Conservation (phyloP, 2,888 invertebrate genomes). For the Argyra leucocephala region DNA sequence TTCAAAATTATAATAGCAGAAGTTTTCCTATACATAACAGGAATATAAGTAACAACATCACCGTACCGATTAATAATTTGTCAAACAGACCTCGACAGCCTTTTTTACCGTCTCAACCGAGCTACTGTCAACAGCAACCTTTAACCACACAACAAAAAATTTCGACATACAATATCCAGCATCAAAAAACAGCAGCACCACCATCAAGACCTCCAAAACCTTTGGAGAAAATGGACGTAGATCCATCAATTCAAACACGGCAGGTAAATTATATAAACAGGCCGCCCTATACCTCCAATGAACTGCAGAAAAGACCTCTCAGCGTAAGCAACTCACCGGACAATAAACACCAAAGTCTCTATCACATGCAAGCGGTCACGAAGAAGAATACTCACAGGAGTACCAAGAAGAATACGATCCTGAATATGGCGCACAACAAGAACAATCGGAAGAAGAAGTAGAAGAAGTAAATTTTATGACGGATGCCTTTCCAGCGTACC, state of each 20-base stretch:
- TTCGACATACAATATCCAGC: constrained; percentile 7
- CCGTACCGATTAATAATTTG: not conserved
- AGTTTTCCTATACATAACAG: not conserved
- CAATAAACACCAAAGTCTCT: not conserved
- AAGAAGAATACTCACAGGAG: not conserved
- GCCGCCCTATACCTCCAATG: not conserved
- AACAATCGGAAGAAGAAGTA: constrained; percentile 7
- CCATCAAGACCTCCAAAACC: too few relatives aligned
- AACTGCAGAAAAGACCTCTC: not conserved
- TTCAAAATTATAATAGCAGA: not conserved
- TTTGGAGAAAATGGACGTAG: too few relatives aligned
- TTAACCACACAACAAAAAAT: not conserved
- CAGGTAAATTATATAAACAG: constrained; percentile 18
- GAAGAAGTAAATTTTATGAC: constrained; percentile 19
- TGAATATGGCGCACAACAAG: not conserved
- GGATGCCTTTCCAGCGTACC: constrained; percentile 19
- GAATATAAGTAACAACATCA: not conserved
- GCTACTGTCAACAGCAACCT: not conserved
- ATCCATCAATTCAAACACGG: constrained; percentile 15
- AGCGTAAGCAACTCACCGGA: not conserved
- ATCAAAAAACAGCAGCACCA: not conserved
- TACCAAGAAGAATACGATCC: not conserved
- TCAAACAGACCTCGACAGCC: not conserved
- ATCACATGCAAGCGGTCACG: not conserved
- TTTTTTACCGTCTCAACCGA: not conserved